Evolutionary conservation across 2,113 vertebrate genomes (phyloP), one percentile per base, ranked within the genome.

Genomic region (Archilochus colubris): DNA sequence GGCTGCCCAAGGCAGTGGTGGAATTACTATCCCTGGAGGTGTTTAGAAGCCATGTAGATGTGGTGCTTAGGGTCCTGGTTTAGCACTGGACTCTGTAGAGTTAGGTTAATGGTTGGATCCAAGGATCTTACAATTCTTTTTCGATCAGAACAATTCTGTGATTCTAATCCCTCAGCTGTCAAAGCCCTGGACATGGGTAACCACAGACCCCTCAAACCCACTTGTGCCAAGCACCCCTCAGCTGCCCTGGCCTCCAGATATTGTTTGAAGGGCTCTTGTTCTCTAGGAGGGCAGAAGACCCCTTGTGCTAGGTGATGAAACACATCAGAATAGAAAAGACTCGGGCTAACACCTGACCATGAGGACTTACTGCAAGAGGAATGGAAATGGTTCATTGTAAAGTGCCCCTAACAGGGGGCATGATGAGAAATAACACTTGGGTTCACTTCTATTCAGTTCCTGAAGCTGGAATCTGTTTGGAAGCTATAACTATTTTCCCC

Each of bases 201-300:
- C 7, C 14, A 58, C n/a, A 74, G 27, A 21, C 8, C 6, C 10
- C 57, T 48, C 48, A 83, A 55, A 64, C 8, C 9, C n/a, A 48
- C 17, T 36, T 54, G 3, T 66, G 25, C 10, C 44, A 82, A 79
- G 57, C 25, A n/a, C 33, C 2, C 0, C 33, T 68, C 0, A 0
- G 18, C 63, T 81, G 9, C 1, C 17, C 9, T 27, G 30, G 23
- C 15, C 9, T 22, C 21, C 10, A 20, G 46, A 18, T 55, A 46
- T 36, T 61, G 11, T 66, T 77, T 76, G 51, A 73, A 86, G 31
- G 22, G 25, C 48, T 75, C 30, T 1, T 3, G 20, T 13, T 87
- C 54, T 54, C 36, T n/a, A n/a, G 24, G 24, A 85, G 27, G 15
- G 27, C 31, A 51, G 44, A 44, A 89, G 58, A 53, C 12, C 5